phyloP scores from a whole-genome alignment of 2,888 invertebrate species.

The Macroteleia sp. region DNA sequence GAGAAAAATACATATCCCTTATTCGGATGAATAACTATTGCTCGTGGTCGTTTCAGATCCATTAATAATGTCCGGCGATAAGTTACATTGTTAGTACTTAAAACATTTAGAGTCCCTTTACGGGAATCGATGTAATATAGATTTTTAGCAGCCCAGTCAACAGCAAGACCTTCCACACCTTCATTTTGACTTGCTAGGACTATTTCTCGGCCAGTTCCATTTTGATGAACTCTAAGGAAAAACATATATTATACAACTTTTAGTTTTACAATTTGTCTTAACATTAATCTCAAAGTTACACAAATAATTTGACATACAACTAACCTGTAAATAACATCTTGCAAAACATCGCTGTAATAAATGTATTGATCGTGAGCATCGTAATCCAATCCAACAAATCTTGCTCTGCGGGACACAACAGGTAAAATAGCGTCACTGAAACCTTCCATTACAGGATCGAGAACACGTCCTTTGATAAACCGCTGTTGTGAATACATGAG shows the following conservation, averaged over 20 bases:
- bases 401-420: constrained; percentile 94
- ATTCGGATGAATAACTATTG: constrained; percentile 98
- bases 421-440: constrained; percentile 98
- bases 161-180: constrained; percentile 97
- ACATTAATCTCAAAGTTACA: no score
- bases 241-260: no score
- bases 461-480: constrained; percentile 96
- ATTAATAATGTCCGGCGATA: constrained; percentile 93
- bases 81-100: constrained; percentile 94
- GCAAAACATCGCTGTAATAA: constrained; percentile 98
- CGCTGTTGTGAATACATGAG: constrained; percentile 97
- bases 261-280: no score
- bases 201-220: constrained; percentile 92
- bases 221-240: constrained; percentile 91
- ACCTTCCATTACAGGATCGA: constrained; percentile 94
- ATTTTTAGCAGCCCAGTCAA: constrained; percentile 98
- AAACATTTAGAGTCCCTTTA: constrained; percentile 96
- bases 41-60: constrained; percentile 95
- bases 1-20: constrained; percentile 97
- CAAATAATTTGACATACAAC: constrained; percentile 6
- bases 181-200: constrained; percentile 98
- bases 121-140: constrained; percentile 97
- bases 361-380: constrained; percentile 95
- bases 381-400: constrained; percentile 97
- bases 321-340: constrained; percentile 93